These are phyloP conservation scores for Heliocidaris tuberculata DNA, from an alignment of 35 echinoderm and acorn worm genomes.

Conservation along the genomic window DNA sequence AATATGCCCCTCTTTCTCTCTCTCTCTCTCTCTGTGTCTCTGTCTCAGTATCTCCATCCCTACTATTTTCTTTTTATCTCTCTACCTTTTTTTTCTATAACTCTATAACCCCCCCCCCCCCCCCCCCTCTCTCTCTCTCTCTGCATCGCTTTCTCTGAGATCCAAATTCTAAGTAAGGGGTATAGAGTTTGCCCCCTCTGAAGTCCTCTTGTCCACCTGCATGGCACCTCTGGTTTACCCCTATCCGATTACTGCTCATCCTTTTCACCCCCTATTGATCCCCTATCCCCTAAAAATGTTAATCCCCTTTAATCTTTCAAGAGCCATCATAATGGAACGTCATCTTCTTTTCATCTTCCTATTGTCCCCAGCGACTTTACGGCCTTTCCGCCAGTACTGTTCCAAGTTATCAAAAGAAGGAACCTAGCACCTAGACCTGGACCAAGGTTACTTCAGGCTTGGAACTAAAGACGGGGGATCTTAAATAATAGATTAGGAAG, in stretches of 20 bases:
- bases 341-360: background rate
- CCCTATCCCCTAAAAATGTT: background rate
- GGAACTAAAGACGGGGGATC: background rate
- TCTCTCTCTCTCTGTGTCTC: too few relatives aligned
- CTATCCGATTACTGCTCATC: constrained; percentile 23
- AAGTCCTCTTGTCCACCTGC: background rate
- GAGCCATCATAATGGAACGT: background rate
- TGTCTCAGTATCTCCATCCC: too few relatives aligned
- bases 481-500: background rate
- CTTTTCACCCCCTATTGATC: background rate
- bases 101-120: background rate
- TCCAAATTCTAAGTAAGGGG: background rate
- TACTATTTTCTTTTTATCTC: too few relatives aligned
- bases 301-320: background rate
- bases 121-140: background rate
- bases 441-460: background rate
- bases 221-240: background rate
- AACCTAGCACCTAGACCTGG: background rate
- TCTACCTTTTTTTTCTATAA: background rate
- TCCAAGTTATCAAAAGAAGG: background rate
- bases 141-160: background rate
- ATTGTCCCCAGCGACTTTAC: background rate
- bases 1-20: too few relatives aligned
- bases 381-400: background rate
- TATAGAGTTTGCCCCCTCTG: background rate